These are phyloP conservation scores for Phymorhynchus buccinoides DNA, from an alignment of 1,140 invertebrate genomes.

Conservation along the genomic window DNA sequence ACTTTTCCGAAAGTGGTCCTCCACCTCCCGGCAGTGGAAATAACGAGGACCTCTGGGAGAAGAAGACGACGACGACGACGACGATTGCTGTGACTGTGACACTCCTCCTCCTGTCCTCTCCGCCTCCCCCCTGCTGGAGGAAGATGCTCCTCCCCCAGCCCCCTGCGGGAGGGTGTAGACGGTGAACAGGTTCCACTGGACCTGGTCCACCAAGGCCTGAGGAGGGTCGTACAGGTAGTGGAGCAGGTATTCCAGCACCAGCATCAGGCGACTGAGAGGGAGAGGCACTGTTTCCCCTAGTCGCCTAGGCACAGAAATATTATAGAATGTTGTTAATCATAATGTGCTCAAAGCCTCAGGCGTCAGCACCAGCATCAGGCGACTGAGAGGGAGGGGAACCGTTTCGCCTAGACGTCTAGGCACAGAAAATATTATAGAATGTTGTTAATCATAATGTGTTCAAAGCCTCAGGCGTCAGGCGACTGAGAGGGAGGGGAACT, in stretches of 20 bases:
- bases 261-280: conserved; percentile 85
- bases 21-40: conserved; percentile 85
- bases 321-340: too few species aligned
- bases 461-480: too few species aligned
- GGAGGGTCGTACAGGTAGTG: conserved; percentile 91
- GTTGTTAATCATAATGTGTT: too few species aligned
- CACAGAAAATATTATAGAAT: too few species aligned
- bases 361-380: conserved; percentile 91
- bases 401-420: conserved; percentile 61
- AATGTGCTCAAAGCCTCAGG: too few species aligned
- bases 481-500: conserved; percentile 83
- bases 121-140: too few species aligned
- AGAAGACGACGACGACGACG: conserved; percentile 50
- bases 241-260: conserved; percentile 96
- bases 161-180: conserved; percentile 65
- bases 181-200: conserved; percentile 88
- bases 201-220: conserved; percentile 76
- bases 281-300: conserved; percentile 77
- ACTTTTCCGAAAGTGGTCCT: conserved; percentile 84
- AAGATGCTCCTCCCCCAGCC: too few species aligned
- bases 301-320: too few species aligned
- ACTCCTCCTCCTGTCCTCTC: background rate
- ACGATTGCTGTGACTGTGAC: background rate
- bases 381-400: conserved; percentile 83
- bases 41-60: conserved; percentile 79